Percentiles rank a stretch among this genome's conserved stretches.
Conservation (phyloP, 2,797 vertebrate genomes). For the Petrocephalus schoutedeni region DNA sequence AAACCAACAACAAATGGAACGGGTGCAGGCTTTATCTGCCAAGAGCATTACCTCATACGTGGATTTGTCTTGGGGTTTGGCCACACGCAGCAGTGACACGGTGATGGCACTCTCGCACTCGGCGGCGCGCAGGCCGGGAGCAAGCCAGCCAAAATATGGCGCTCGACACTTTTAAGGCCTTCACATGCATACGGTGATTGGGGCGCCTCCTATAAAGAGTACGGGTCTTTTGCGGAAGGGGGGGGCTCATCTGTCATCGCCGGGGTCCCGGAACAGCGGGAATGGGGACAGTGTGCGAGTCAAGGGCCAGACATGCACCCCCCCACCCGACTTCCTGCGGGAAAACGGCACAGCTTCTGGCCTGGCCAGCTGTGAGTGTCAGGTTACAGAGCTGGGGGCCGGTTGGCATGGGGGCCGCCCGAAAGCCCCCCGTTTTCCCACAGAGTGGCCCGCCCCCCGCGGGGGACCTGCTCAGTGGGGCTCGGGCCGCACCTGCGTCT, state of each 20-base stretch:
- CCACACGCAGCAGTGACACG: background rate
- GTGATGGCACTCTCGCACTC: background rate
- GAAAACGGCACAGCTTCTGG: background rate
- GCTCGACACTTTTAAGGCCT: background rate
- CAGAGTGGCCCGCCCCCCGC: background rate
- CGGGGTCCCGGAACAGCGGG: background rate
- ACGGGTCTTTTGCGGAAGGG: background rate
- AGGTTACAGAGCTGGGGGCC: background rate
- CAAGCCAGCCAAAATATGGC: background rate
- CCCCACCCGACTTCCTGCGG: background rate
- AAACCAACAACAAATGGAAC: background rate
- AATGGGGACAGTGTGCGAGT: background rate
- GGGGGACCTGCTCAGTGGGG: background rate
- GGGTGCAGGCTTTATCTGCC: background rate
- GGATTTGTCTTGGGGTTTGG: constrained; percentile 4
- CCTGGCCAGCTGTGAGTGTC: background rate
- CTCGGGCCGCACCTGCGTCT: background rate
- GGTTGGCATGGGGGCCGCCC: background rate
- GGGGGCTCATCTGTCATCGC: background rate
- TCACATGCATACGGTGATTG: background rate
- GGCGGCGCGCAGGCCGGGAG: background rate
- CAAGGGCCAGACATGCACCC: background rate
- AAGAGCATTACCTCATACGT: background rate
- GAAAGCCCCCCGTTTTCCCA: background rate
- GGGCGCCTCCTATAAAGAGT: too few species aligned